phyloP scores from a whole-genome alignment of 2,888 invertebrate species.

The Colostygia pectinataria region DNA sequence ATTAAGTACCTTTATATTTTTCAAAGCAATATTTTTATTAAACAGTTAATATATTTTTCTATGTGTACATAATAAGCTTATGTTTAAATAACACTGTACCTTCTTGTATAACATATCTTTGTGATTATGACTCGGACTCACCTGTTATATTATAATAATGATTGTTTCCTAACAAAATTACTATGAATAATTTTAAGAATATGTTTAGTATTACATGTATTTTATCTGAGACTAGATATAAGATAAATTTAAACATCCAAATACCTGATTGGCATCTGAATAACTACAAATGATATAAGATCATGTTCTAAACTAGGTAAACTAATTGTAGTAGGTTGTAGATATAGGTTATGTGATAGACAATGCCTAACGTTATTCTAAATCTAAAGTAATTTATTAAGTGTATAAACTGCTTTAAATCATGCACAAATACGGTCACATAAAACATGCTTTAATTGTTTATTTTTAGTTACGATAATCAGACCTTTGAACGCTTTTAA shows the following conservation, averaged over 20 bases:
- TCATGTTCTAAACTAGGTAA: constrained; percentile 30
- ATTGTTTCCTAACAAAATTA: constrained; percentile 20
- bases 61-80: constrained; percentile 63
- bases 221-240: constrained; percentile 1
- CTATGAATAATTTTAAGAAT: constrained; percentile 15
- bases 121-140: constrained; percentile 25
- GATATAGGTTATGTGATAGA: constrained; percentile 71
- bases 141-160: constrained; percentile 27
- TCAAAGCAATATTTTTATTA: constrained; percentile 61
- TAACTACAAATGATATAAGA: not conserved
- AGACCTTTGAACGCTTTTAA: not conserved
- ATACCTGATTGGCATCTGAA: constrained; percentile 13
- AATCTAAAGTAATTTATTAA: constrained; percentile 55
- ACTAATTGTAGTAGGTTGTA: constrained; percentile 51
- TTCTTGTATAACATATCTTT: constrained; percentile 51
- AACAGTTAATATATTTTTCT: constrained; percentile 72
- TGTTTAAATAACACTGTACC: constrained; percentile 43
- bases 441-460: not conserved
- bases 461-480: not conserved
- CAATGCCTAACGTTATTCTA: constrained; percentile 64
- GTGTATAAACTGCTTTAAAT: constrained; percentile 63
- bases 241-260: constrained; percentile 3
- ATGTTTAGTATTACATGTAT: constrained; percentile 1
- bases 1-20: constrained; percentile 48
- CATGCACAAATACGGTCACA: constrained; percentile 62